phyloP scores from a whole-genome alignment of 2,888 invertebrate genomes.

The Rhogogaster chlorosoma region DNA sequence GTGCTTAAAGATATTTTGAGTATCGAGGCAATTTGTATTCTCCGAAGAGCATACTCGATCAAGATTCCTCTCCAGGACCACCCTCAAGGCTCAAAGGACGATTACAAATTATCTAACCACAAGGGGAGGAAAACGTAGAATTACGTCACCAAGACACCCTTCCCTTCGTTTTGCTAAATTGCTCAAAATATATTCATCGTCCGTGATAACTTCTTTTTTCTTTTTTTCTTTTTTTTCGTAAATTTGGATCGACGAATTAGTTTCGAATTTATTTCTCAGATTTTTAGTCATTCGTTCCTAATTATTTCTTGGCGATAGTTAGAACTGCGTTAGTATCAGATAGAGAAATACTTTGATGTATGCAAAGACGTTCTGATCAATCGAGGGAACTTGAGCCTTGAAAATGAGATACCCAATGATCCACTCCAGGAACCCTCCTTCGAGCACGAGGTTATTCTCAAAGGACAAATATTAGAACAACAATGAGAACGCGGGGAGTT shows the following conservation, averaged over 20 bases:
- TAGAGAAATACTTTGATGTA: not conserved
- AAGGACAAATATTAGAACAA: constrained; percentile 33
- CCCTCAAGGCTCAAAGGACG: constrained; percentile 23
- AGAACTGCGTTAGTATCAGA: not conserved
- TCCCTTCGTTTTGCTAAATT: not conserved
- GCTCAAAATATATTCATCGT: not conserved
- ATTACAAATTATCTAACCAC: constrained; percentile 34
- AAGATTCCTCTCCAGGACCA: constrained; percentile 22
- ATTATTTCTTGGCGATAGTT: not conserved
- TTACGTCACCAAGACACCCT: constrained; percentile 6
- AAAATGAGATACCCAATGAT: constrained; percentile 39
- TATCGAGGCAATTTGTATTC: constrained; percentile 24
- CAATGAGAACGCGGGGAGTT: constrained; percentile 11
- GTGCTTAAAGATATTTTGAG: constrained; percentile 15
- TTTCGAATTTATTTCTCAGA: not conserved
- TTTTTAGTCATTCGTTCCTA: not conserved
- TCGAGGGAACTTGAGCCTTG: not conserved
- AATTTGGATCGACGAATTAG: not conserved
- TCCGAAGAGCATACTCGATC: constrained; percentile 28
- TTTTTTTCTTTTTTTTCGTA: not conserved
- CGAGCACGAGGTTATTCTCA: constrained; percentile 28
- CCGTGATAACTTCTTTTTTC: not conserved
- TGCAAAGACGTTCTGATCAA: constrained; percentile 24
- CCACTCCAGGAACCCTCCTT: constrained; percentile 11
- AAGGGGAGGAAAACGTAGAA: not conserved